A percentile compares a stretch with the other conserved stretches of the same genome.
These are phyloP conservation scores for Turnix velox DNA, from an alignment of 2,113 vertebrate genomes.

Conservation along the genomic window DNA sequence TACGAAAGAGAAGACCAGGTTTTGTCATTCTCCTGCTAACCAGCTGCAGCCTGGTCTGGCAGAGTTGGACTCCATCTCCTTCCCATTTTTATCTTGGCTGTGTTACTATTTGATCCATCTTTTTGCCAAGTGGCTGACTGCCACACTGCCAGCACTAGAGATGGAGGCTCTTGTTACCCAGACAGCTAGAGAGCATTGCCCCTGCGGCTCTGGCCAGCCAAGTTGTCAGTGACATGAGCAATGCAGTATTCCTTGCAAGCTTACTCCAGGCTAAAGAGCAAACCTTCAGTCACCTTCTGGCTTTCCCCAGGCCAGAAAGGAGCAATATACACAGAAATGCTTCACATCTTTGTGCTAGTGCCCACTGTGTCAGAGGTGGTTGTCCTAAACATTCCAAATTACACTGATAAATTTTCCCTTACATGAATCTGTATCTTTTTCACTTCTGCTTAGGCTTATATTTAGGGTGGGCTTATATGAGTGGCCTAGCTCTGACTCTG, in stretches of 20 bases:
- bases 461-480: too few species aligned
- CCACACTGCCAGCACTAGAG: background rate
- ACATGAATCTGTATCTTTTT: background rate
- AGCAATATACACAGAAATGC: background rate
- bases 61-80: background rate
- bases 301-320: background rate
- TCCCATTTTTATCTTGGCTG: constrained; percentile 2
- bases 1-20: background rate
- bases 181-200: background rate
- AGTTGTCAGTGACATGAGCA: background rate
- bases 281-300: background rate
- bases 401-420: background rate
- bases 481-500: background rate
- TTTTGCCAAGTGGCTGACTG: background rate
- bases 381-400: background rate
- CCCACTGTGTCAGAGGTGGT: background rate
- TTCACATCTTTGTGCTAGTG: background rate
- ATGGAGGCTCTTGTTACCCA: background rate
- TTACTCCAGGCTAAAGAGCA: background rate
- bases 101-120: background rate
- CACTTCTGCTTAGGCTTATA: background rate
- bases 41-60: background rate
- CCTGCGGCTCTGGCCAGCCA: background rate
- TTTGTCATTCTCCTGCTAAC: background rate
- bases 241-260: background rate